Conservation (phyloP, 1,140 invertebrate species). For the Drosophila melanica region DNA sequence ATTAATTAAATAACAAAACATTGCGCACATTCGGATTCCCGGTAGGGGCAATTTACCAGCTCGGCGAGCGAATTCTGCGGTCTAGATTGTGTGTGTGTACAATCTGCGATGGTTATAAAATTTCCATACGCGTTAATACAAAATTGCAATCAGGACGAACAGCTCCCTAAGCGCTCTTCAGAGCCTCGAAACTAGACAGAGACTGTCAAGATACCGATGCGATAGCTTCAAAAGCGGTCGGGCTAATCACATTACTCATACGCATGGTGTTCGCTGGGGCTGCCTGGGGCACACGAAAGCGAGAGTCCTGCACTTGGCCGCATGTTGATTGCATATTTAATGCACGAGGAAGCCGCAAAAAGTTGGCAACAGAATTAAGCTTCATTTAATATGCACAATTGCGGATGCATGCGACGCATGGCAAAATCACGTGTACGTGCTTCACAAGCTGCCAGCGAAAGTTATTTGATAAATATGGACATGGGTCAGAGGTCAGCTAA, state of each 20-base stretch:
- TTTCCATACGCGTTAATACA: conserved; percentile 35
- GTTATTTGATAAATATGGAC: conserved; percentile 18
- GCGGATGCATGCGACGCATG: conserved; percentile 37
- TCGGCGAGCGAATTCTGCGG: conserved; percentile 1
- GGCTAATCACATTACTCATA: conserved; percentile 65
- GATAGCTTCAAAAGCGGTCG: conserved; percentile 4
- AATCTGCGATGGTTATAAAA: conserved; percentile 38
- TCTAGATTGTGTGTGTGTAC: conserved; percentile 15
- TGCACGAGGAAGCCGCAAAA: conserved; percentile 23
- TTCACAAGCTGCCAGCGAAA: not conserved
- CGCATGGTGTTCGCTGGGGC: conserved; percentile 43
- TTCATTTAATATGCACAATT: conserved; percentile 45
- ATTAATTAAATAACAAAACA: conserved; percentile 10
- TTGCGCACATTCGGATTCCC: conserved; percentile 10
- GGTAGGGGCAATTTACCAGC: not conserved
- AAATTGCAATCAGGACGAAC: conserved; percentile 49
- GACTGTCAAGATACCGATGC: conserved; percentile 27
- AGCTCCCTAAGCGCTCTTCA: conserved; percentile 55
- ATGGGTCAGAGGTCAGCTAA: conserved; percentile 3
- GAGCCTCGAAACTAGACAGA: not conserved
- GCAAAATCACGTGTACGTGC: conserved; percentile 51
- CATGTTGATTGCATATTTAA: conserved; percentile 65
- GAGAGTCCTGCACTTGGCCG: conserved; percentile 19
- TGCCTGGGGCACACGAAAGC: not conserved
- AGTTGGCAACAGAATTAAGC: conserved; percentile 50